These are phyloP conservation scores for Leptonema lineaticorne DNA, from an alignment of 1,140 invertebrate species.

Conservation along the genomic window DNA sequence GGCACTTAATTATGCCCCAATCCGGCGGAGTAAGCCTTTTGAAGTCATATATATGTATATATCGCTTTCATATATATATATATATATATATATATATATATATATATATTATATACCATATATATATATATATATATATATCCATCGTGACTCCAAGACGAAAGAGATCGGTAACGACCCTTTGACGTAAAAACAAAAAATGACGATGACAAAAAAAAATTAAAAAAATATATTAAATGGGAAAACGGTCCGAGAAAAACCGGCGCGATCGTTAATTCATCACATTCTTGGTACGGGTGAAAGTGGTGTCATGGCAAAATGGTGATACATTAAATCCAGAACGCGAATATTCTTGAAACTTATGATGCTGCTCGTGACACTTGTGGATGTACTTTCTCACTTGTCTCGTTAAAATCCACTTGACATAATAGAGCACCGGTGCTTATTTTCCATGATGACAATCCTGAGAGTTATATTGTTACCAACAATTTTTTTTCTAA, in stretches of 20 bases:
- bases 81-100: too few species aligned
- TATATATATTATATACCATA: too few species aligned
- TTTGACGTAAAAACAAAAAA: neutral
- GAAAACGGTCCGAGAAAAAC: too few species aligned
- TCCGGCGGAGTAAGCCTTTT: neutral
- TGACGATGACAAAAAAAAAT: neutral
- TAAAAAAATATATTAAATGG: neutral
- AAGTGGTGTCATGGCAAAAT: neutral
- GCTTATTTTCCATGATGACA: too few species aligned
- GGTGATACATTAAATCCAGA: neutral
- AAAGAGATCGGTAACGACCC: neutral
- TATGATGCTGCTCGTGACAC: neutral
- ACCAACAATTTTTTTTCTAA: too few species aligned
- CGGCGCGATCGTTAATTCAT: neutral
- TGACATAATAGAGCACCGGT: too few species aligned
- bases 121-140: too few species aligned
- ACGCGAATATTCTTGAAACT: neutral
- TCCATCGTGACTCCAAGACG: neutral
- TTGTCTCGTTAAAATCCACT: neutral
- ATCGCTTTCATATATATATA: slow-evolving; percentile 14
- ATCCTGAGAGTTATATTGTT: too few species aligned
- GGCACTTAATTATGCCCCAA: slow-evolving; percentile 19
- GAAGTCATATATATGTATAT: neutral
- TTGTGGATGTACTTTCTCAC: neutral
- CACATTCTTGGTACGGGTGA: neutral